Evolutionary conservation across 2,888 invertebrate species (phyloP), one percentile per base, ranked within the genome.

Genomic region (Drosophila leonis): DNA sequence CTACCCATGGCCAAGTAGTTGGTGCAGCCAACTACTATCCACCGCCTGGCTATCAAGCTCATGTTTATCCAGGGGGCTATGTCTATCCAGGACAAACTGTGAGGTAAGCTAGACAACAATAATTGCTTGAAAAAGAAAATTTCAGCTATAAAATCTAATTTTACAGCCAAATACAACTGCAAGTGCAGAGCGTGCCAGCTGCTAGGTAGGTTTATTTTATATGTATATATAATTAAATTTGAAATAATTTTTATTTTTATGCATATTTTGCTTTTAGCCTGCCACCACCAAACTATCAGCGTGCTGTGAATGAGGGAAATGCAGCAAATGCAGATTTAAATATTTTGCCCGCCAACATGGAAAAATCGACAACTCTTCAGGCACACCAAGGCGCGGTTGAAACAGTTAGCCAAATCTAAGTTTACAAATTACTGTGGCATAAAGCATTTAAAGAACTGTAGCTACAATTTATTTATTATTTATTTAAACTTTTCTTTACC

Each of bases 341-440:
- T 7, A 29, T 69, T 18, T 29, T 62, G 9, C 51, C 80, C 1
- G 31, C 12, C 13, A 46, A 9, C 8, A 12, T 27, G 4, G 46
- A 64, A 10, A 68, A 63, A n/a, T 8, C 44, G 1, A 3, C 13
- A 7, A 18, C 12, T 37, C 44, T 46, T 0, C 75, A 79, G 42
- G 20, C 29, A 0, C 80, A 75, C n/a, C 31, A 44, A 12, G 78
- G 74, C 6, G 80, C 75, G 2, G 77, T 79, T 4, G 80, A 77
- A 55, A 64, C 75, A 48, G 65, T 79, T 61, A 77, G 77, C 37
- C 77, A 75, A 57, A 61, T 66, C 9, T 79, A 78, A 42, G 0
- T 12, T 18, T 27, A 54, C 6, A 0, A 5, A 39, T 27, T n/a
- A 27, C 15, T 13, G 7, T 20, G 31, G n/a, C 24, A 35, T 29